phyloP scores from a whole-genome alignment of 2,797 vertebrate species.

The Muraenolepis orangiensis region DNA sequence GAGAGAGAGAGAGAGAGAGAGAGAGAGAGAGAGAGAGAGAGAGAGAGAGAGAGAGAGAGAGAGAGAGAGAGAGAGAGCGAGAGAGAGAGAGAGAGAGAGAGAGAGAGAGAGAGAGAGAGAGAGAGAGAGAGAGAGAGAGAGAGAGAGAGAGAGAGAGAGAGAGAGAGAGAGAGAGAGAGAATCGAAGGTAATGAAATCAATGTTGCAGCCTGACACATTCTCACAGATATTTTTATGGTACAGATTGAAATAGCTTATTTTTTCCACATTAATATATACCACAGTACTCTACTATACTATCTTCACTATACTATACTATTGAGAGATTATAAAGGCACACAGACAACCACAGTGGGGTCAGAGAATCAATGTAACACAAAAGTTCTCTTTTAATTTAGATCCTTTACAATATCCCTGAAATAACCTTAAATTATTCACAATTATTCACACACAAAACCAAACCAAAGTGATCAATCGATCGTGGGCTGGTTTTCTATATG shows the following conservation, averaged over 20 bases:
- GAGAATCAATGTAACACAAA: neutral
- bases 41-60: no score
- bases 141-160: conserved; percentile 32
- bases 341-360: neutral
- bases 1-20: no score
- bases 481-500: neutral
- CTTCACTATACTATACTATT: neutral
- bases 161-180: conserved; percentile 11
- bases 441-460: neutral
- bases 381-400: neutral
- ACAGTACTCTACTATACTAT: no score
- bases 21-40: no score
- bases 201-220: neutral
- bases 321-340: no score
- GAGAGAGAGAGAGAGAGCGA: no score
- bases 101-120: conserved; percentile 62
- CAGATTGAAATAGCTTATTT: no score
- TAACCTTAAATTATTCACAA: neutral
- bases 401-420: neutral
- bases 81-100: conserved; percentile 1
- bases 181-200: conserved; percentile 27
- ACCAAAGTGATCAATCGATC: neutral
- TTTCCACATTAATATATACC: neutral
- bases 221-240: neutral
- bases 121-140: conserved; percentile 46